phyloP scores from a whole-genome alignment of 35 echinoderm and acorn worm species.

The Patiria miniata region DNA sequence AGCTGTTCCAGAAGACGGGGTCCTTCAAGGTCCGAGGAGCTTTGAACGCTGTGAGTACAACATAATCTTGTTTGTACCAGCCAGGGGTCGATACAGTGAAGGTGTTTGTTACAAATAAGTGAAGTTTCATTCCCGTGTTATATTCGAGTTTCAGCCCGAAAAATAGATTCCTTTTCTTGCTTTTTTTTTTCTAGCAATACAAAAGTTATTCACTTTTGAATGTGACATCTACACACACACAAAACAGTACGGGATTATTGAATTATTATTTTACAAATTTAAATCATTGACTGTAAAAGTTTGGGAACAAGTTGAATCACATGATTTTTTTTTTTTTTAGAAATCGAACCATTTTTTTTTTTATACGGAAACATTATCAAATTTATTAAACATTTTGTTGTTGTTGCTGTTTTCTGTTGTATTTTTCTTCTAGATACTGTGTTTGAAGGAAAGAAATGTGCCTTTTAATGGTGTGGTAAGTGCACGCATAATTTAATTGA shows the following conservation, averaged over 20 bases:
- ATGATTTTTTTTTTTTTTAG: too few species aligned
- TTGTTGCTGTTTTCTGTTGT: not conserved
- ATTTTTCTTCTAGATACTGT: constrained; percentile 39
- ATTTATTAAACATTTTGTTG: too few species aligned
- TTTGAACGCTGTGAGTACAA: constrained; percentile 60
- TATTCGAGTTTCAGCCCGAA: not conserved
- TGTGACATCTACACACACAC: too few species aligned
- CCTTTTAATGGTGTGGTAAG: constrained; percentile 35
- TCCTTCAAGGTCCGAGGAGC: constrained; percentile 79
- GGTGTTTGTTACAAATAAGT: not conserved
- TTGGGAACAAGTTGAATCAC: too few species aligned
- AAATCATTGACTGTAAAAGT: too few species aligned
- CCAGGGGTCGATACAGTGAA: not conserved
- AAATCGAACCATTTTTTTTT: too few species aligned
- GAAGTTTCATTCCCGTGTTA: not conserved
- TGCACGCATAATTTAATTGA: not conserved
- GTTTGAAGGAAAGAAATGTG: constrained; percentile 32
- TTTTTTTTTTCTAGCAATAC: not conserved
- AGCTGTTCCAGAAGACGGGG: constrained; percentile 72
- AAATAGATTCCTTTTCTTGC: not conserved
- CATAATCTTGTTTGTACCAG: not conserved
- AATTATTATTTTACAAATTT: too few species aligned
- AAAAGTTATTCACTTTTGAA: too few species aligned
- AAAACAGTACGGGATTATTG: too few species aligned
- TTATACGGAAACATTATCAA: too few species aligned